Evolutionary conservation across 2,888 invertebrate species (phyloP), one percentile per base, ranked within the genome.

Genomic region (Glyphotaelius pellucidus): DNA sequence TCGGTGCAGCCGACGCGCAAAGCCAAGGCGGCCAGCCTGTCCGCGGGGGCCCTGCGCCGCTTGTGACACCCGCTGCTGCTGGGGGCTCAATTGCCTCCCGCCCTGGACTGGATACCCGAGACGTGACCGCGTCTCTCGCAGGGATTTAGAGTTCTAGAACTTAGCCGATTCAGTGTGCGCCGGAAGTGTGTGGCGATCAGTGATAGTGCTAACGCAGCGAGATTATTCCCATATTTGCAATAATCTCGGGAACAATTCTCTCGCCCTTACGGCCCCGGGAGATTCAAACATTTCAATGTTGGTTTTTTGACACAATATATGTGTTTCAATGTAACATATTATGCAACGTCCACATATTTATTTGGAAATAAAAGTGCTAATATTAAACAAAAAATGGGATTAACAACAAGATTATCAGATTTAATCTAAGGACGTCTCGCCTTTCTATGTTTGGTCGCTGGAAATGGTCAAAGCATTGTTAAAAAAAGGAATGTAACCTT

Each of bases 1-100:
- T 98, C 98, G 92, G 98, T 98, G 95, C 98, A 98, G 95, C 98
- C 98, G 93, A 98, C 97, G 94, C 97, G 98, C 95, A 98, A 98
- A 96, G 97, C 97, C 94, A 97, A 97, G 95, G 96, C 97, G 94
- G 96, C 96, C 94, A 97, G 97, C 92, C 95, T 97, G 94, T 97
- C 97, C 94, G 97, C 97, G 94, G 97, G 97, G 94, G 97, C 97
- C 94, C 95, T 98, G 94, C 97, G 98, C 94, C 97, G 97, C 95
- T 97, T 97, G 96, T 97, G 97, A 97, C 94, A 94, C 87, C 88
- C 67, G 88, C 90, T 90, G 47, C 19, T 88, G 31, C 14, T 80
- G 91, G 91, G 91, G 47, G 79, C 80, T 31, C 32, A 85, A 83
- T 87, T 87, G 31, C 92, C 92, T 25, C 84, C 92, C 86, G 84